Conservation (phyloP, 2,113 vertebrate genomes). For the Phyllostomus hastatus region DNA sequence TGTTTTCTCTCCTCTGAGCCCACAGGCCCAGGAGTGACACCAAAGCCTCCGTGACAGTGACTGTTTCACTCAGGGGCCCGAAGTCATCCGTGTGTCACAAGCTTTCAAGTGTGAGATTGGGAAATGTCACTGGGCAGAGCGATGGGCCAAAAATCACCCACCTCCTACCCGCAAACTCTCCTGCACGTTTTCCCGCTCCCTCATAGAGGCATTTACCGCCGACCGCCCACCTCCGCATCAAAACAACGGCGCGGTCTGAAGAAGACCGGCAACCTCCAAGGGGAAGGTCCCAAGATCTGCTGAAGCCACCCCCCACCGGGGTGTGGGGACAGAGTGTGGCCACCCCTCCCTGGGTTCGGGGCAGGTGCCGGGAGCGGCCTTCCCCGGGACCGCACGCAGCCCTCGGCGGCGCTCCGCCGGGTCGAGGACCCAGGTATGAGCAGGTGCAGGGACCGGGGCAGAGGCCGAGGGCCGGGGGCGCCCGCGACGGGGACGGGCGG, state of each 20-base stretch:
- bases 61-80: not conserved
- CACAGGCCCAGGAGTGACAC: not conserved
- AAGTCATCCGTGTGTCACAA: accelerated
- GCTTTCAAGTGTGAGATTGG: not conserved
- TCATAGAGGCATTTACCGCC: not conserved
- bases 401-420: not conserved
- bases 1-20: not conserved
- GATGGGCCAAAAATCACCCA: no score
- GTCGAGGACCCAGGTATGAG: accelerated
- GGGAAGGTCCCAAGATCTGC: accelerated
- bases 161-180: no score
- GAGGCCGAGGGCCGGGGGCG: not conserved
- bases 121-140: not conserved
- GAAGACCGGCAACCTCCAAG: not conserved
- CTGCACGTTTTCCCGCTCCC: not conserved
- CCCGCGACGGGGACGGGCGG: accelerated
- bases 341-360: accelerated
- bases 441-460: no score
- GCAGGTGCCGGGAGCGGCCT: accelerated
- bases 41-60: not conserved
- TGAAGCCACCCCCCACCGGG: accelerated
- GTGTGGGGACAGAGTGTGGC: not conserved
- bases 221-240: not conserved
- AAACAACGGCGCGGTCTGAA: not conserved
- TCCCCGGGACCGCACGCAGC: not conserved